phyloP scores from a whole-genome alignment of 2,888 invertebrate genomes.

The Himalopsyche tibetana region DNA sequence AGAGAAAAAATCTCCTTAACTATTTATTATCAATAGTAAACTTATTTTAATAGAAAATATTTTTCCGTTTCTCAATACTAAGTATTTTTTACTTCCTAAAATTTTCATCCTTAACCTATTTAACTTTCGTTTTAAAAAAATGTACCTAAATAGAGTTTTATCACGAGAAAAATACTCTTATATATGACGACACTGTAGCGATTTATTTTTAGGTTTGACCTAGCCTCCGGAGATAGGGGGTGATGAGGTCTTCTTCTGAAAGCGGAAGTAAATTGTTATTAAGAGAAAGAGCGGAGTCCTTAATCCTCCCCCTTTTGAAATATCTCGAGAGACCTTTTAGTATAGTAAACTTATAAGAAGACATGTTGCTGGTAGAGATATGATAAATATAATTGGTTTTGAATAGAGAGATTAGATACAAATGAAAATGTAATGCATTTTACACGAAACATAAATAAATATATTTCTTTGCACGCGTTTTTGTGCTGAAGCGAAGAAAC shows the following conservation, averaged over 20 bases:
- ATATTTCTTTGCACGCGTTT: too few species aligned
- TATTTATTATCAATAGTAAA: too few species aligned
- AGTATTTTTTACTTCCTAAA: too few species aligned
- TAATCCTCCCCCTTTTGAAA: not conserved
- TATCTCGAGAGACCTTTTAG: constrained; percentile 21
- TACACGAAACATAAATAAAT: too few species aligned
- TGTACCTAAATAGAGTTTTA: not conserved
- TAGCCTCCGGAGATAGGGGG: constrained; percentile 30
- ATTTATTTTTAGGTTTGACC: constrained; percentile 34
- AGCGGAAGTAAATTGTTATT: constrained; percentile 34
- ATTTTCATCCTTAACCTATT: not conserved
- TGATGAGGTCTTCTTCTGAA: constrained; percentile 24
- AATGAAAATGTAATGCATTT: constrained; percentile 5
- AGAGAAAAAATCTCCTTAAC: too few species aligned
- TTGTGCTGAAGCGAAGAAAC: too few species aligned
- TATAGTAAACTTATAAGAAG: constrained; percentile 40
- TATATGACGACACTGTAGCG: not conserved
- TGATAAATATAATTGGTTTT: constrained; percentile 36
- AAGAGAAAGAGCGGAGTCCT: constrained; percentile 26
- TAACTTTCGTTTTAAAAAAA: not conserved
- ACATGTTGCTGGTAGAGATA: constrained; percentile 22
- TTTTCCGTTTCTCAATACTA: too few species aligned
- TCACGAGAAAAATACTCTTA: not conserved
- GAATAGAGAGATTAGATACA: constrained; percentile 43
- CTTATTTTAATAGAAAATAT: too few species aligned